These are phyloP conservation scores for Atopsyche davidsoni DNA, from an alignment of 1,140 invertebrate species.

Conservation along the genomic window DNA sequence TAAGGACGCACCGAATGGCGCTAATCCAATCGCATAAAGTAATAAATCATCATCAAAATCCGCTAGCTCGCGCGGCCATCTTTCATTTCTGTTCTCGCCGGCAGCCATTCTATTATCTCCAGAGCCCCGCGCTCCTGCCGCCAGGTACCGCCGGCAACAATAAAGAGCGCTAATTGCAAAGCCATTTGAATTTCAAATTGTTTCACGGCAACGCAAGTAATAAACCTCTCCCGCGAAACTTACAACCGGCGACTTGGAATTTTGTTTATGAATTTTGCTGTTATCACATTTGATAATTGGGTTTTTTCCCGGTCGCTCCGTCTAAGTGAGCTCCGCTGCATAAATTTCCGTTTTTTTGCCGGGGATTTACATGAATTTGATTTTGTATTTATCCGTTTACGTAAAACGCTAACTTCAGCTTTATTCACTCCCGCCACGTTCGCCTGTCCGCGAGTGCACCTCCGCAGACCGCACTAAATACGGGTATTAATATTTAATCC, in stretches of 20 bases:
- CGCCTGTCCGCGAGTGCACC: no score
- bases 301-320: conserved; percentile 12
- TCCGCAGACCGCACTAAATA: no score
- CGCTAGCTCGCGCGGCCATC: no score
- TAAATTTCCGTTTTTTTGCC: no score
- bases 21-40: conserved; percentile 15
- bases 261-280: conserved; percentile 27
- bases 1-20: conserved; percentile 1
- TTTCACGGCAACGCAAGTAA: conserved; percentile 20
- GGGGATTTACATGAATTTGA: no score
- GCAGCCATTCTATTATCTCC: conserved; percentile 8
- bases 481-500: no score
- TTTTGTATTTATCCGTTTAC: no score
- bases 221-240: conserved; percentile 27
- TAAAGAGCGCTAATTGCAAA: conserved; percentile 31
- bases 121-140: conserved; percentile 9
- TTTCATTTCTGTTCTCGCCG: no score
- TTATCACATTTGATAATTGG: conserved; percentile 30
- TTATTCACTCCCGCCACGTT: no score
- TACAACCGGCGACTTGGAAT: conserved; percentile 23
- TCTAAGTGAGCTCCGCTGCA: no score
- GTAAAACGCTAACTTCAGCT: no score
- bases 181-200: conserved; percentile 31
- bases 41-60: conserved; percentile 19
- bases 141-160: conserved; percentile 21